phyloP scores from a whole-genome alignment of 2,113 vertebrate species.

The Catharus bicknelli region DNA sequence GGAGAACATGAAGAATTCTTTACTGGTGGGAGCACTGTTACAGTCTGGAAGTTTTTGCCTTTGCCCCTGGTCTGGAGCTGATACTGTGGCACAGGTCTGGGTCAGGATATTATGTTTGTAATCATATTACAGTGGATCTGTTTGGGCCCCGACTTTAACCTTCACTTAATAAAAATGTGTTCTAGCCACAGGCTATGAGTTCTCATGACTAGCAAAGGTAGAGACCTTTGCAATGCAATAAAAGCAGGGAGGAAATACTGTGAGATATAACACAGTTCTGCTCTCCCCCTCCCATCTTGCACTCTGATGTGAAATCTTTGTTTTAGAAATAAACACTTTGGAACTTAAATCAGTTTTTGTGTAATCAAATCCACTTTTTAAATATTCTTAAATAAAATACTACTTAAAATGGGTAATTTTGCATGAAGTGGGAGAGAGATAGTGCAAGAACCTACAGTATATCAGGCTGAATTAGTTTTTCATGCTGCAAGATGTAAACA shows the following conservation, averaged over 20 bases:
- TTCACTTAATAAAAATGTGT: conserved; percentile 60
- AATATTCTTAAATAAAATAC: conserved; percentile 76
- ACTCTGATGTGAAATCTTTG: conserved; percentile 28
- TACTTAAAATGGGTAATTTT: conserved; percentile 70
- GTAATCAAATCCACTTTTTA: conserved; percentile 73
- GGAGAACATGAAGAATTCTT: background rate
- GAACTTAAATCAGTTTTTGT: conserved; percentile 60
- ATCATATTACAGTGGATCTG: conserved; percentile 4
- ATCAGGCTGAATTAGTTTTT: conserved; percentile 80
- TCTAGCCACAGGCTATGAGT: conserved; percentile 47
- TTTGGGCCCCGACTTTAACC: conserved; percentile 33
- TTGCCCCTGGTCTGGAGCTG: background rate
- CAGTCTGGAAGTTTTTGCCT: background rate
- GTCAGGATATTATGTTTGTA: background rate
- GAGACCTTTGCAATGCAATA: conserved; percentile 11
- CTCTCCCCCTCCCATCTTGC: background rate
- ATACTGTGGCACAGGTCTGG: background rate
- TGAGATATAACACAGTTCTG: background rate
- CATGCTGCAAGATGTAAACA: conserved; percentile 76
- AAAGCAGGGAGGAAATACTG: conserved; percentile 30
- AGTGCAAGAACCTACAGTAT: conserved; percentile 66
- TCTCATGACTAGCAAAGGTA: conserved; percentile 2
- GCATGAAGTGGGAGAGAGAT: conserved; percentile 65
- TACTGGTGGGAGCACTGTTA: background rate
- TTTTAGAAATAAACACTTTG: conserved; percentile 34